Conservation (phyloP, 23 tunicate genomes). For the Ciona savignyi region DNA sequence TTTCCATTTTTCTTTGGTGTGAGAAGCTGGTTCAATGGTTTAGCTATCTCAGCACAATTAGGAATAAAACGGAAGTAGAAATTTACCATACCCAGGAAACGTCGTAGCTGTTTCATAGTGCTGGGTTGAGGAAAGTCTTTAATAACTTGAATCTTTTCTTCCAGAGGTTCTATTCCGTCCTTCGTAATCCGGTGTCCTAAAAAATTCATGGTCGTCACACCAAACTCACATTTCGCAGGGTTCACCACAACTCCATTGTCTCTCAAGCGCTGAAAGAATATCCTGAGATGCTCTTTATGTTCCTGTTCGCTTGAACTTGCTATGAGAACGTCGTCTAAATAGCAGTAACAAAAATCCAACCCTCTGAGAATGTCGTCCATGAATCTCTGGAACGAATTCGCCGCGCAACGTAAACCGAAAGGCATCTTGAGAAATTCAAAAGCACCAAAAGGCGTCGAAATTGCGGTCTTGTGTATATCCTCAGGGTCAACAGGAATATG, state of each 20-base stretch:
- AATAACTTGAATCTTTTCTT: background rate
- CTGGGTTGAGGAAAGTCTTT: background rate
- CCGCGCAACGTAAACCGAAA: background rate
- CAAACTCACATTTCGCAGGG: conserved; percentile 2
- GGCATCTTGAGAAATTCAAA: background rate
- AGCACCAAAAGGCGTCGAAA: background rate
- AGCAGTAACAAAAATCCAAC: background rate
- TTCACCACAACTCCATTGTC: background rate
- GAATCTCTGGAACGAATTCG: background rate
- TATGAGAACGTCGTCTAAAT: background rate
- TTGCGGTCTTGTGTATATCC: background rate
- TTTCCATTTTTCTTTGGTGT: background rate
- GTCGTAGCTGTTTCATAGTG: conserved; percentile 3
- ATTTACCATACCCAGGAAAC: background rate
- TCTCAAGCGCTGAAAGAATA: background rate
- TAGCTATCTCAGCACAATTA: background rate
- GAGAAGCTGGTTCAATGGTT: background rate
- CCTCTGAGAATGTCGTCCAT: background rate
- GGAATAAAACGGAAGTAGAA: background rate
- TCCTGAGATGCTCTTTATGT: background rate
- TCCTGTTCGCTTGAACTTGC: background rate
- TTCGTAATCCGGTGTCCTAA: conserved; percentile 1
- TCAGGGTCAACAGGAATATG: background rate
- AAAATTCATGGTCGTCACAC: background rate
- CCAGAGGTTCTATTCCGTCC: background rate